Base-by-base conservation (phyloP, 1,140 invertebrate genomes). In the Drosophila sechellia region DNA sequence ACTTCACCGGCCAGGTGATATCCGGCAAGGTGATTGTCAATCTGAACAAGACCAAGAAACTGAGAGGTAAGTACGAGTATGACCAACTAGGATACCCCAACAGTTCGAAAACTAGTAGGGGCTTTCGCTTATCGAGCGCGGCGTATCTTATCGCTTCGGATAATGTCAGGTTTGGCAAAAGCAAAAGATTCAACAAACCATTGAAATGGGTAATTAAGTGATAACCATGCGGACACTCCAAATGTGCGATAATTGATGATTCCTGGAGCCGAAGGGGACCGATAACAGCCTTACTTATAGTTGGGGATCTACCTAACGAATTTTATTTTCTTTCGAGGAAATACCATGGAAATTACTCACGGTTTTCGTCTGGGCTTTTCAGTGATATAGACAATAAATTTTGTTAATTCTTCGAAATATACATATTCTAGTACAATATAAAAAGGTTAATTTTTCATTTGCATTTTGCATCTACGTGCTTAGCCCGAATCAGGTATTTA, bases 1-100 rank as follows among this genome's bases (percentile, higher is more conserved):
- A 93, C 77, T 94, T 93, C 87, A 93, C 93, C 22, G 94, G 94
- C 12, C 93, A 94, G 79, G 92, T 90, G 34, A 90, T 94, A 10
- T 92, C 91, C 59, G 94, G 94, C 34, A 92, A 91, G 75, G 92
- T 94, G 25, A 76, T 93, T n/a, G 64, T 94, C 20, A 91, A 87
- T 46, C 75, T 93, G 5, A 93, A 93, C 66, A 93, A 93, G 42
- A 73, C 93, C 5, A 94, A 93, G 77, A 94, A 94, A 91, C 86
- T 93, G 5, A 69, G 86, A 83, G 92, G 92, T 93, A 91, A 35
- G 79, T 75, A 27, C 31, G 40, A 35, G 79, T 73, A 27, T 25
- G 40, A 20, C 25, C 35, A 11, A 5, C n/a, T 25, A 31, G 45
- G n/a, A 56, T 31, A 12, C 11, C 17, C n/a, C 11, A 13, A 40